Evolutionary conservation across 30 jellyfish, hydroid and myxozoan genomes (phyloP).

Genomic region (Rhopilema esculentum): DNA sequence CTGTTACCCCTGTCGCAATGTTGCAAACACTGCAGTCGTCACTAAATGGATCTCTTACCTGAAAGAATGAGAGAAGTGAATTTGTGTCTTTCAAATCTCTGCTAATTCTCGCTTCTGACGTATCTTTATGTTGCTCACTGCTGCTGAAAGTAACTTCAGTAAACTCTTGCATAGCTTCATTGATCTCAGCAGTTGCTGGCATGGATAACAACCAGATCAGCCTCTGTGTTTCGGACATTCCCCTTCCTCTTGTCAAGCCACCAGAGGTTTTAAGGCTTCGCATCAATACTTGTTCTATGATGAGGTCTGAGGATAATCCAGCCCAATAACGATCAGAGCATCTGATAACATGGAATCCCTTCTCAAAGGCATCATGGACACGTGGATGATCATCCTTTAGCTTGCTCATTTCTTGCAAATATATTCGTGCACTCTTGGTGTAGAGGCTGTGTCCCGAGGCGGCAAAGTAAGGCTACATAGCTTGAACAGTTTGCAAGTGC

Average conservation of each 20-base stretch:
- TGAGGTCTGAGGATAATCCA: constrained; percentile 51
- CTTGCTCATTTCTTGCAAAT: constrained; percentile 25
- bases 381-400: constrained; percentile 36
- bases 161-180: too few relatives aligned
- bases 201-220: too few relatives aligned
- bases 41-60: too few relatives aligned
- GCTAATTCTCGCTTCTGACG: too few relatives aligned
- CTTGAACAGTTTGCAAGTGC: constrained; percentile 47
- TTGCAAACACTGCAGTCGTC: too few relatives aligned
- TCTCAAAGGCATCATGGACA: constrained; percentile 50
- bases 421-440: constrained; percentile 54
- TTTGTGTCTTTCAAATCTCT: too few relatives aligned
- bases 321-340: constrained; percentile 66
- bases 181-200: too few relatives aligned
- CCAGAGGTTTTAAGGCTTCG: constrained; percentile 48
- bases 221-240: constrained; percentile 43
- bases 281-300: constrained; percentile 52
- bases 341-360: constrained; percentile 62
- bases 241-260: constrained; percentile 50
- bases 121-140: too few relatives aligned
- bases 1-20: too few relatives aligned
- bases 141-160: too few relatives aligned
- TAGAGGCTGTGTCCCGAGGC: constrained; percentile 67
- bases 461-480: constrained; percentile 63
- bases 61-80: too few relatives aligned